Base-by-base conservation (phyloP, 2,113 vertebrate species). In the Zootoca vivipara region DNA sequence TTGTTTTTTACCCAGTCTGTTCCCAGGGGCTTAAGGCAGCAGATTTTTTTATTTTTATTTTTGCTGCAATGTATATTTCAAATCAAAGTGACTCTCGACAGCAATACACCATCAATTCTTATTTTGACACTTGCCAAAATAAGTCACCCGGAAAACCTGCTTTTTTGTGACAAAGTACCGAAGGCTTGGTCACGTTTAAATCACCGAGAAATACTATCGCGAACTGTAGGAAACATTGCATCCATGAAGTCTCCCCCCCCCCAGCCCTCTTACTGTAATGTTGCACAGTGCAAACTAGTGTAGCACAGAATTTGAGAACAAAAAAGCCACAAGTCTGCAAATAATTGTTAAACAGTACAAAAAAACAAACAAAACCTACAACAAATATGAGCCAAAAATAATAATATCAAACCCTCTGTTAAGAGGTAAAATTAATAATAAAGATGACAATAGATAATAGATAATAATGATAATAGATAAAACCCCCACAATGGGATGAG, bases 91-190 rank as follows among this genome's bases (percentile, higher is more conserved):
- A 99, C 98, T 99, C 97, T 98, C 96, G 98, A 99, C 98, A 99
- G 98, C 99, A 98, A 98, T 99, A 99, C 98, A 99, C 98, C 98
- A 99, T 99, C 98, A 99, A 99, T 98, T 99, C 97, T 98, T 99
- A 98, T 98, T 99, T 99, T 99, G 98, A 99, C 98, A 99, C 98
- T 99, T 98, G 98, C 99, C 98, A 99, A 98, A 99, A 99, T 98
- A 52, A 99, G 98, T 99, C 98, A 99, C 98, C 98, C 99, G 98
- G 98, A 99, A 99, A 99, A 99, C 98, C 98, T 98, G 99, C 98
- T 99, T 99, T 99, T 99, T 98, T 99, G 98, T 99, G 99, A 99
- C 98, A 98, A 99, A 99, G 98, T 98, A 98, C 97, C 98, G 98
- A 99, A 99, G 98, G 98, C 99, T 99, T 98, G 98, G 98, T 99